These are phyloP conservation scores for Ailuropoda melanoleuca DNA, from an alignment of 2,113 vertebrate genomes.

Conservation along the genomic window DNA sequence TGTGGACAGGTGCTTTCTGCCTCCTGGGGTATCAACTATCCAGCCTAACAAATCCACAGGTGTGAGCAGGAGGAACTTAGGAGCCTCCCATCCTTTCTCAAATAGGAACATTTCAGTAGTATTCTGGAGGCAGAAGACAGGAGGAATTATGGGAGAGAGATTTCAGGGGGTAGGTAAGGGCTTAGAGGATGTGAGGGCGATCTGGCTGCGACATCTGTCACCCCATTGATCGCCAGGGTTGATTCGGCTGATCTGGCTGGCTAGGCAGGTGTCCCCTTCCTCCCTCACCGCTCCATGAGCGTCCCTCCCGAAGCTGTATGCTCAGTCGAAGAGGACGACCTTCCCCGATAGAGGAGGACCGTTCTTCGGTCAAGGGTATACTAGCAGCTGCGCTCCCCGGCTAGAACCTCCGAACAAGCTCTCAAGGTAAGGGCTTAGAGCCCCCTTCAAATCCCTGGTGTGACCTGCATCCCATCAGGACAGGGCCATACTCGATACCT, in stretches of 20 bases:
- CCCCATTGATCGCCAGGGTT: too few relatives aligned
- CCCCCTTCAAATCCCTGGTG: neutral
- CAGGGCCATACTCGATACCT: neutral
- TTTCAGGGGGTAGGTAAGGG: neutral
- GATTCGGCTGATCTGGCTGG: too few relatives aligned
- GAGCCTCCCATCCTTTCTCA: neutral
- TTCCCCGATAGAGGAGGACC: too few relatives aligned
- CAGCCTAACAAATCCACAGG: neutral
- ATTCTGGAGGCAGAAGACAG: neutral
- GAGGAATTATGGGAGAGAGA: too few relatives aligned
- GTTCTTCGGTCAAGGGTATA: too few relatives aligned
- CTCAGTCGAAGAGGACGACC: too few relatives aligned
- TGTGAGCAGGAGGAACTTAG: neutral
- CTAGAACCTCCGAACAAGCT: too few relatives aligned
- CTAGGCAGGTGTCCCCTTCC: too few relatives aligned
- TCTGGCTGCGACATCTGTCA: too few relatives aligned
- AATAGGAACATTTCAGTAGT: neutral
- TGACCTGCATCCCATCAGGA: rapidly evolving
- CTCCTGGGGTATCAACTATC: neutral
- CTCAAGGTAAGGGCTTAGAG: neutral
- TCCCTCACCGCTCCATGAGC: too few relatives aligned
- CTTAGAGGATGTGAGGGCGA: neutral
- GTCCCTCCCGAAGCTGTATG: too few relatives aligned
- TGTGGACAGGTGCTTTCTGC: neutral
- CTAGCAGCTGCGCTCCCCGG: too few relatives aligned